These are phyloP conservation scores for Euura lappo DNA, from an alignment of 1,140 invertebrate genomes.

Conservation along the genomic window DNA sequence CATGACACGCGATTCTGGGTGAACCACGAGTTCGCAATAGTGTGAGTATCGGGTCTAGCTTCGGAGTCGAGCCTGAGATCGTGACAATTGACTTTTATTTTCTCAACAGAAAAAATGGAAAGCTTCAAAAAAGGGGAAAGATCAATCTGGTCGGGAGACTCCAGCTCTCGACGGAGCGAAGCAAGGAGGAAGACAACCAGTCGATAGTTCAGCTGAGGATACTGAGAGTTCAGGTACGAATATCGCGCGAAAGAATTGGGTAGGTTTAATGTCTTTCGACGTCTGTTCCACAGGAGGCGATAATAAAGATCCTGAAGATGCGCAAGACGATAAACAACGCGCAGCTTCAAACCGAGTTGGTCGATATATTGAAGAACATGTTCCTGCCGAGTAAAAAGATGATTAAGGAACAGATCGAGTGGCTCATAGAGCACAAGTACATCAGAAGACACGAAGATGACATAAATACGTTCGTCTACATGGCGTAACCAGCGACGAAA, in stretches of 20 bases:
- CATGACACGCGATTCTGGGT: constrained; percentile 95
- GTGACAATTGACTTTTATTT: constrained; percentile 7
- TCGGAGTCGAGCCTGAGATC: constrained; percentile 11
- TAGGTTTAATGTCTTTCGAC: constrained; percentile 19
- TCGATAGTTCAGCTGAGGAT: constrained; percentile 96
- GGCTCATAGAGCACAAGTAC: constrained; percentile 99
- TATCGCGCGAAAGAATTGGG: neutral
- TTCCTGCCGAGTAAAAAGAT: constrained; percentile 98
- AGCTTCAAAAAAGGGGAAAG: constrained; percentile 92
- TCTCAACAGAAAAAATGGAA: constrained; percentile 84
- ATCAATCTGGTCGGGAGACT: constrained; percentile 92
- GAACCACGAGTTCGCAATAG: constrained; percentile 93
- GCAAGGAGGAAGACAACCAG: constrained; percentile 96
- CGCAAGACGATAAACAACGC: constrained; percentile 92
- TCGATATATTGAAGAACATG: constrained; percentile 99
- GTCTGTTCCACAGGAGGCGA: constrained; percentile 81
- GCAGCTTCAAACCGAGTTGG: constrained; percentile 93
- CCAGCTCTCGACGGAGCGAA: constrained; percentile 93
- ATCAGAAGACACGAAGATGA: constrained; percentile 96
- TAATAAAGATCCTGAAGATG: constrained; percentile 99
- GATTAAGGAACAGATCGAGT: constrained; percentile 99
- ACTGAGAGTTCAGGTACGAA: constrained; percentile 77
- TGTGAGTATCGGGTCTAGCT: constrained; percentile 63
- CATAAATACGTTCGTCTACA: constrained; percentile 98
- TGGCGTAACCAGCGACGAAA: constrained; percentile 73